Evolutionary conservation across 1,140 invertebrate genomes (phyloP).

Genomic region (Philotrypesis tridentata): DNA sequence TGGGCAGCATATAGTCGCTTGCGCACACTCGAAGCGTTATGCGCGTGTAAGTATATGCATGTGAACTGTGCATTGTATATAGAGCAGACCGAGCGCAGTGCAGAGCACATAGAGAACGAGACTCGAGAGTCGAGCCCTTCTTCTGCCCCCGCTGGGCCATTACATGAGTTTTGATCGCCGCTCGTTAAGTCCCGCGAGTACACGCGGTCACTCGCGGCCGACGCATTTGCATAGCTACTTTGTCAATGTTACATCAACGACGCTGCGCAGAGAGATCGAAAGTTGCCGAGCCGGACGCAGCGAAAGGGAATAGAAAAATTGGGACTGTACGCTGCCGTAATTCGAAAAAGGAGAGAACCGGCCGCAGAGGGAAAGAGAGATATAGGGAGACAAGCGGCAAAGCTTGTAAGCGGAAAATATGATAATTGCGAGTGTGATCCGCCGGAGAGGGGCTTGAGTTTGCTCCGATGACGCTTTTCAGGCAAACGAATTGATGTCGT

Average conservation of each 20-base stretch:
- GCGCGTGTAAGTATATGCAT: too few species aligned
- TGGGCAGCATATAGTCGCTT: not conserved
- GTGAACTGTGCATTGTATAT: too few species aligned
- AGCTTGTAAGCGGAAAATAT: not conserved
- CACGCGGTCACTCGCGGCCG: conserved; percentile 52
- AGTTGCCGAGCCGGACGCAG: conserved; percentile 8
- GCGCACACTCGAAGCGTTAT: not conserved
- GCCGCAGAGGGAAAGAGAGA: too few species aligned
- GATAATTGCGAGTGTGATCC: conserved; percentile 15
- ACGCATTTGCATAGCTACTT: conserved; percentile 55
- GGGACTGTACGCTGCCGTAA: not conserved
- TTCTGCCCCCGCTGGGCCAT: conserved; percentile 58
- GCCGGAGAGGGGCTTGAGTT: not conserved
- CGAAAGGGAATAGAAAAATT: conserved; percentile 36
- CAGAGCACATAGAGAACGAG: not conserved
- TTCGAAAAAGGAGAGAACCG: not conserved
- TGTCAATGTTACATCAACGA: conserved; percentile 62
- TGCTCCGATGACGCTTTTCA: conserved; percentile 7
- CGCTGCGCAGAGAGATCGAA: conserved; percentile 33
- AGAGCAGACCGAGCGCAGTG: too few species aligned
- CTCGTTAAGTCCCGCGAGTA: conserved; percentile 61
- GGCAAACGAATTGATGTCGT: not conserved
- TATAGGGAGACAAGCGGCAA: too few species aligned
- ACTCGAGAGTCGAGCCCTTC: not conserved
- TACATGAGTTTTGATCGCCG: conserved; percentile 70